These are phyloP conservation scores for Protobothrops flavoviridis DNA, from an alignment of 2,113 vertebrate genomes.

Conservation along the genomic window DNA sequence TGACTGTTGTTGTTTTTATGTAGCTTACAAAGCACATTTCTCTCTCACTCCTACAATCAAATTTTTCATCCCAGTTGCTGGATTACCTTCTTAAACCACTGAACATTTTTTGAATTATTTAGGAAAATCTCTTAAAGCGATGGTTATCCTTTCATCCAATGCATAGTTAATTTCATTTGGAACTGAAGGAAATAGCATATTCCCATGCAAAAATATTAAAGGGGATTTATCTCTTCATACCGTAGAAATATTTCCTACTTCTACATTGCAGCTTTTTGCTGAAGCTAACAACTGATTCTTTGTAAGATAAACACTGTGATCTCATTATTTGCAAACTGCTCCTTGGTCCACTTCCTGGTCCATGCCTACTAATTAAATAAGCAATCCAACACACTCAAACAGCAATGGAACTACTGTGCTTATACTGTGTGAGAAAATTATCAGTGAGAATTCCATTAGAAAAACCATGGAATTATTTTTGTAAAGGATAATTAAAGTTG, in stretches of 20 bases:
- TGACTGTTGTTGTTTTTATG: background rate
- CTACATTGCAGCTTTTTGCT: background rate
- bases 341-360: background rate
- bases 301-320: background rate
- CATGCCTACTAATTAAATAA: background rate
- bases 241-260: background rate
- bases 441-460: background rate
- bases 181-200: background rate
- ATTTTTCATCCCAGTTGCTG: background rate
- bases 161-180: background rate
- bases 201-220: background rate
- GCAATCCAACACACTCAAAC: background rate
- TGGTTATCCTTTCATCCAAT: background rate
- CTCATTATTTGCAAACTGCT: background rate
- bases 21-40: background rate
- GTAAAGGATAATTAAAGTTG: background rate
- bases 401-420: background rate
- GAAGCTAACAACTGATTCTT: background rate
- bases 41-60: background rate
- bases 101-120: background rate
- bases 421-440: background rate
- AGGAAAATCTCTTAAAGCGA: background rate
- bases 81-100: background rate
- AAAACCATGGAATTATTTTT: background rate
- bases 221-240: too few relatives aligned